These are phyloP conservation scores for Variabilichromis moorii DNA, from an alignment of 2,113 vertebrate genomes.

Conservation along the genomic window DNA sequence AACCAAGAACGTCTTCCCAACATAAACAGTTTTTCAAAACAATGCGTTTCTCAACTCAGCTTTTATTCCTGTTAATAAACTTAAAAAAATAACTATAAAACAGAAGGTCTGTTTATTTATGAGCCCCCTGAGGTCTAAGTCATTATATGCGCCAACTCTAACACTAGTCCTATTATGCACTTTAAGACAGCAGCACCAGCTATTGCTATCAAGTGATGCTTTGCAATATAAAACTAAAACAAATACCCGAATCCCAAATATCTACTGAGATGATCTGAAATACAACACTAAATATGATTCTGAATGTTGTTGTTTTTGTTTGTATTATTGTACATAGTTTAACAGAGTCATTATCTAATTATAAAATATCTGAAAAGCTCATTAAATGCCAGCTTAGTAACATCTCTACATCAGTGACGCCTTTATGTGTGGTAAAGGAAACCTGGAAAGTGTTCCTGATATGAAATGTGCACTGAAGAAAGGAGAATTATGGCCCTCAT, in stretches of 20 bases:
- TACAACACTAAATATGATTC: rapidly evolving
- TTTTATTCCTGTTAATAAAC: not conserved
- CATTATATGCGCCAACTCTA: not conserved
- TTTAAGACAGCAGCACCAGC: not conserved
- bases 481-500: not conserved
- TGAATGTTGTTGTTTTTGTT: not conserved
- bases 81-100: rapidly evolving
- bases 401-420: not conserved
- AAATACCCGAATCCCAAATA: not conserved
- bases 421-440: not conserved
- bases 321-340: not conserved
- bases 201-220: not conserved
- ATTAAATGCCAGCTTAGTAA: not conserved
- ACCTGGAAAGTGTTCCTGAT: not conserved
- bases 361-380: not conserved
- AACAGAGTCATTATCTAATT: not conserved
- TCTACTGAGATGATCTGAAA: not conserved
- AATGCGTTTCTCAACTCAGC: not conserved
- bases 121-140: not conserved
- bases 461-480: not conserved
- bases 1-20: not conserved
- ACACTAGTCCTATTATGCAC: not conserved
- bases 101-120: not conserved
- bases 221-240: not conserved
- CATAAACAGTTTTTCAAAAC: rapidly evolving